phyloP scores from a whole-genome alignment of 2,797 vertebrate species.

The Ibycter americanus region DNA sequence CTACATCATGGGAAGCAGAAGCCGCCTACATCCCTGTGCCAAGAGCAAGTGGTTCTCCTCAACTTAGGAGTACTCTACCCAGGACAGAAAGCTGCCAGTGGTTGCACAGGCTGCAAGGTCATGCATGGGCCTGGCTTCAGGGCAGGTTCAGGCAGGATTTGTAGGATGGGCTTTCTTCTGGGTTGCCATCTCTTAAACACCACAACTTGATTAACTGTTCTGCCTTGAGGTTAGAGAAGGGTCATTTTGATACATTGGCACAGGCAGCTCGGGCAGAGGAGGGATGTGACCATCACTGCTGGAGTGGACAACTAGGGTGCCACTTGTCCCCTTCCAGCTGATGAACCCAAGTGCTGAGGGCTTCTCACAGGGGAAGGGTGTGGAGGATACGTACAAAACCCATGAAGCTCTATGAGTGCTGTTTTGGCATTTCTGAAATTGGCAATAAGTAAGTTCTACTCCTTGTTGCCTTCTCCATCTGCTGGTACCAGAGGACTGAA shows the following conservation, averaged over 20 bases:
- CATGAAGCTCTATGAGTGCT: neutral
- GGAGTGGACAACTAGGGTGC: neutral
- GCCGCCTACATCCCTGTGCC: neutral
- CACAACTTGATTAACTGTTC: neutral
- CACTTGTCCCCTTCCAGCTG: neutral
- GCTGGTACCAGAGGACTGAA: neutral
- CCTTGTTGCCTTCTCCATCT: neutral
- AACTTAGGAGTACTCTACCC: neutral
- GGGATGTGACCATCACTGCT: neutral
- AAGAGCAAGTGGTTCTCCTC: neutral
- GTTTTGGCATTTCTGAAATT: neutral
- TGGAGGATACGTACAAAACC: neutral
- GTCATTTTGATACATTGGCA: neutral
- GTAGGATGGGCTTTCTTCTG: neutral
- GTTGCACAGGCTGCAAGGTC: neutral
- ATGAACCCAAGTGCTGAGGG: neutral
- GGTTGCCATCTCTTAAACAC: neutral
- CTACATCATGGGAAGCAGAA: neutral
- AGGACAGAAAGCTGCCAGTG: neutral
- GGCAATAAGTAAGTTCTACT: neutral
- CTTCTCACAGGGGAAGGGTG: neutral
- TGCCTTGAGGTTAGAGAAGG: neutral
- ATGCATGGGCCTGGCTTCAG: neutral
- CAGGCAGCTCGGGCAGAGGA: neutral
- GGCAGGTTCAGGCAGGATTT: neutral